These are phyloP conservation scores for Anarrhichthys ocellatus DNA, from an alignment of 2,113 vertebrate species.

Conservation along the genomic window DNA sequence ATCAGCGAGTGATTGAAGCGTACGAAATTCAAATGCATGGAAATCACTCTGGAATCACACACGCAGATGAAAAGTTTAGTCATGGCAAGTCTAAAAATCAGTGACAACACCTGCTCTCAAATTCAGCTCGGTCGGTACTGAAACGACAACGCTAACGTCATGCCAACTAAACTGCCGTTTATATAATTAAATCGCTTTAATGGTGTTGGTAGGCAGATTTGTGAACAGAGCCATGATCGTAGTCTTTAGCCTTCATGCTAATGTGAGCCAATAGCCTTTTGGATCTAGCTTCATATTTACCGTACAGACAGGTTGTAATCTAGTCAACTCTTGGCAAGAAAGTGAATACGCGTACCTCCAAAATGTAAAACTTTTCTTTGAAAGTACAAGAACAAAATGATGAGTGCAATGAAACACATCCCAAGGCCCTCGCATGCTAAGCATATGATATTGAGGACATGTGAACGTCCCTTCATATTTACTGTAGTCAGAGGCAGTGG, in stretches of 20 bases:
- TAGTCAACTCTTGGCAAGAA: neutral
- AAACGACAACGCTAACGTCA: neutral
- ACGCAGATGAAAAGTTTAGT: neutral
- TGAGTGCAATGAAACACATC: neutral
- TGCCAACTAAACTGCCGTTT: too few species aligned
- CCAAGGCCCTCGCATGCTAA: neutral
- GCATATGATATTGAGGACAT: neutral
- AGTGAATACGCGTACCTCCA: too few species aligned
- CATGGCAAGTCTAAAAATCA: too few species aligned
- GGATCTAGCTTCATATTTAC: neutral
- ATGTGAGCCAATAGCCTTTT: neutral
- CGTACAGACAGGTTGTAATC: neutral
- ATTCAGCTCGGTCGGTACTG: too few species aligned
- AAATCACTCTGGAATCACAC: constrained; percentile 25
- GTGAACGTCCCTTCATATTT: neutral
- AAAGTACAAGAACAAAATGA: neutral
- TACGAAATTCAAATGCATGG: constrained; percentile 44
- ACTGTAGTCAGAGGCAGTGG: constrained; percentile 9
- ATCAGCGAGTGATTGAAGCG: neutral
- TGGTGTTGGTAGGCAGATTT: neutral
- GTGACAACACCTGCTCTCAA: neutral
- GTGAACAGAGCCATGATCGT: too few species aligned
- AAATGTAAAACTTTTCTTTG: neutral
- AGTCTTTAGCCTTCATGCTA: neutral
- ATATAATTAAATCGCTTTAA: neutral